Evolutionary conservation across 2,113 vertebrate species (phyloP).

Genomic region (Muntiacus reevesi): DNA sequence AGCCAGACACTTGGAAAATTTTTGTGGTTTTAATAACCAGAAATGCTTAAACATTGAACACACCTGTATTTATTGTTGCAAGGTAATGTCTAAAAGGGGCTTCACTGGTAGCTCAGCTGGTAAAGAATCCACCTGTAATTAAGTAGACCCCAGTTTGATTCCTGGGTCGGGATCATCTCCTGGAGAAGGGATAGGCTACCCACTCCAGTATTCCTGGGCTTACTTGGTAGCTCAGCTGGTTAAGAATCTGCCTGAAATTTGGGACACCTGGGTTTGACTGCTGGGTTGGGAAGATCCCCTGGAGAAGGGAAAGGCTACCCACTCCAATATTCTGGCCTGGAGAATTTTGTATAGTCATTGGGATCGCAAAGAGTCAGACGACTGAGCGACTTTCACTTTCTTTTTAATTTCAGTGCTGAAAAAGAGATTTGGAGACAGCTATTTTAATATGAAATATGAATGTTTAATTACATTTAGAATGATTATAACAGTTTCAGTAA

Average conservation of each 20-base stretch:
- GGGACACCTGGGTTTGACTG: not conserved
- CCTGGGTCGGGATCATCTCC: not conserved
- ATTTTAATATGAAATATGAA: not conserved
- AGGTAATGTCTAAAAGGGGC: conserved; percentile 30
- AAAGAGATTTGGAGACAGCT: not conserved
- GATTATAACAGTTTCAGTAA: not conserved
- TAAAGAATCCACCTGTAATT: not conserved
- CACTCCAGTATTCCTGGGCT: not conserved
- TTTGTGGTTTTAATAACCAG: not conserved
- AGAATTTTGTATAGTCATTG: not conserved
- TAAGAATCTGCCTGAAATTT: not conserved
- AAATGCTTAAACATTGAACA: not conserved
- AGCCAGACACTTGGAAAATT: not conserved
- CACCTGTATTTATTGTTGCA: not conserved
- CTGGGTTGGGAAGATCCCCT: not conserved
- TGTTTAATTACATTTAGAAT: conserved; percentile 22
- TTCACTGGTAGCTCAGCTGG: not conserved
- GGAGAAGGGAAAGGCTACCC: not conserved
- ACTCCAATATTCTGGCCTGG: not conserved
- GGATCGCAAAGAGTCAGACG: not conserved
- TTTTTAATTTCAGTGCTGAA: not conserved
- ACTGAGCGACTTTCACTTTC: not conserved
- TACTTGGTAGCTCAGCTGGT: not conserved
- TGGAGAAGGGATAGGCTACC: not conserved
- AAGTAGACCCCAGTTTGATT: not conserved